A percentile compares a stretch with the other conserved stretches of the same genome.
phyloP scores from a whole-genome alignment of 2,113 vertebrate species.

The Callithrix jacchus region DNA sequence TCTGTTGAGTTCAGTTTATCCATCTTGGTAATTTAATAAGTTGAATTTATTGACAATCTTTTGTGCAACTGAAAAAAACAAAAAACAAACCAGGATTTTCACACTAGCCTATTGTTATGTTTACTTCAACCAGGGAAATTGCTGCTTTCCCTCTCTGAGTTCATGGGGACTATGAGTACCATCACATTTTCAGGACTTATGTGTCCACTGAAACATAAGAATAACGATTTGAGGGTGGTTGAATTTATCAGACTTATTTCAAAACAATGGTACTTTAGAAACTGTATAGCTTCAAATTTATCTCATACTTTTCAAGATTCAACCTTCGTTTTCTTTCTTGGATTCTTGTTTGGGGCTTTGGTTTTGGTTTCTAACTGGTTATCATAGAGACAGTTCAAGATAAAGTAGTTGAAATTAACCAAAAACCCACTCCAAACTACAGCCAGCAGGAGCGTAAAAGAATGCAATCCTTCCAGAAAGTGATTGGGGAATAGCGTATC shows the following conservation, averaged over 20 bases:
- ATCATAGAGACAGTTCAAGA: slow-evolving; percentile 31
- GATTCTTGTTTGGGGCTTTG: neutral
- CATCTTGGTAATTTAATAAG: slow-evolving; percentile 5
- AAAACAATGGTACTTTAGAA: slow-evolving; percentile 37
- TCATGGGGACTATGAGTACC: neutral
- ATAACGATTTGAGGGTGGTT: neutral
- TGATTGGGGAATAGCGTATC: neutral
- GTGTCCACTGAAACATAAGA: slow-evolving; percentile 4
- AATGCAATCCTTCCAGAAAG: neutral
- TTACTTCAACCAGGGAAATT: neutral
- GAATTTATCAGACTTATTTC: slow-evolving; percentile 24
- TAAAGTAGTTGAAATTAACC: slow-evolving; percentile 25
- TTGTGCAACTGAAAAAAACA: slow-evolving; percentile 26
- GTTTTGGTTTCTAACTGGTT: slow-evolving; percentile 50
- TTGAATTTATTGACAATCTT: slow-evolving; percentile 21
- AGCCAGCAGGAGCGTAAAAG: neutral
- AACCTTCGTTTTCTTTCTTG: slow-evolving; percentile 20
- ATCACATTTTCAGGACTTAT: slow-evolving; percentile 15
- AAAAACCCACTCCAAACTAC: neutral
- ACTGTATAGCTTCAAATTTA: slow-evolving; percentile 12
- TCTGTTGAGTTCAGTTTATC: neutral
- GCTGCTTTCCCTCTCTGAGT: neutral
- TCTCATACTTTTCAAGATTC: slow-evolving; percentile 53
- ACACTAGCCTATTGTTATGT: neutral
- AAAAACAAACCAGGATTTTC: neutral